phyloP scores from a whole-genome alignment of 1,140 invertebrate genomes.

The Drosophila repletoides region DNA sequence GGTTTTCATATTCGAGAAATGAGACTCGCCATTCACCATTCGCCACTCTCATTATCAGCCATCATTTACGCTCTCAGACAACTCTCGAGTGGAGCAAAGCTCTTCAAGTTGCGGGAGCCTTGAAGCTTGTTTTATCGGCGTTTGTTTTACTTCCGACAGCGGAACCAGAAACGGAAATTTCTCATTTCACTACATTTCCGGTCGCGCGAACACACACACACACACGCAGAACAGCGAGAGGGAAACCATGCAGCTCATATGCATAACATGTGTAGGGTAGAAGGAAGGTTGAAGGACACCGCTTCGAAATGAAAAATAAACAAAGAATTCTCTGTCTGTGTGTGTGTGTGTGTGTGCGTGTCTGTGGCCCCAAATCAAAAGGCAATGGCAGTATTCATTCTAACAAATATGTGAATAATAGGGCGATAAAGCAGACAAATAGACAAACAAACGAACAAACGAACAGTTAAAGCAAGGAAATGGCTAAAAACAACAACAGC shows the following conservation, averaged over 20 bases:
- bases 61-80: slow-evolving; percentile 59
- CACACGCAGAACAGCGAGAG: slow-evolving; percentile 4
- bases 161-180: slow-evolving; percentile 79
- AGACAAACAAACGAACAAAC: slow-evolving; percentile 1
- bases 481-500: slow-evolving; percentile 31
- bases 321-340: slow-evolving; percentile 57
- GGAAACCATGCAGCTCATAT: slow-evolving; percentile 54
- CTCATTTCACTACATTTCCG: slow-evolving; percentile 80
- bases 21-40: background rate
- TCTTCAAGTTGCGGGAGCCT: slow-evolving; percentile 21
- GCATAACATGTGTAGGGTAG: slow-evolving; percentile 52
- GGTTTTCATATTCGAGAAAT: slow-evolving; percentile 53
- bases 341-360: too few relatives aligned
- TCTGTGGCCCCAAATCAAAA: slow-evolving; percentile 51
- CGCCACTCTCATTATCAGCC: slow-evolving; percentile 61
- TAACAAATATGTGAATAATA: slow-evolving; percentile 76
- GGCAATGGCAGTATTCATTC: slow-evolving; percentile 52
- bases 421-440: slow-evolving; percentile 58
- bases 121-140: slow-evolving; percentile 74
- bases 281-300: slow-evolving; percentile 15
- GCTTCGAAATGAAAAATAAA: slow-evolving; percentile 70
- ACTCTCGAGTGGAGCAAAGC: slow-evolving; percentile 22
- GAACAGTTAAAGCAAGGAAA: slow-evolving; percentile 13
- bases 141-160: slow-evolving; percentile 78
- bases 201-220: slow-evolving; percentile 38